Conservation (phyloP, 1,140 invertebrate genomes). For the Drosophila pachea region DNA sequence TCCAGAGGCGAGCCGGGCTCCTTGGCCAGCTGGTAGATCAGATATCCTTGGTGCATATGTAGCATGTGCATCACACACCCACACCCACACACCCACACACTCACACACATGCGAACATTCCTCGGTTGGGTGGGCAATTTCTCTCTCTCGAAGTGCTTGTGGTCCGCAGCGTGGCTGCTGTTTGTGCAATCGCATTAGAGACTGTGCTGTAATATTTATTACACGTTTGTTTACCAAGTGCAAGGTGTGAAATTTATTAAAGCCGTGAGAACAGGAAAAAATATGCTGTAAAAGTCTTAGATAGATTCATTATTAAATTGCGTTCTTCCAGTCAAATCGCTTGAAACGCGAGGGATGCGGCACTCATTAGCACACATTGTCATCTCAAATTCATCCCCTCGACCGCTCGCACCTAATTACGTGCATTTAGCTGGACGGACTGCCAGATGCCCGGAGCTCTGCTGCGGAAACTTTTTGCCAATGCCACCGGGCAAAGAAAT, state of each 20-base stretch:
- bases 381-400: constrained; percentile 3
- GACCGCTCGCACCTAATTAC: background rate
- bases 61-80: constrained; percentile 1
- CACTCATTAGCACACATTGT: constrained; percentile 6
- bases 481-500: constrained; percentile 11
- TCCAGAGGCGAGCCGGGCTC: constrained; percentile 21
- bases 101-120: background rate
- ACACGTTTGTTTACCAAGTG: constrained; percentile 39
- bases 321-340: too few relatives aligned
- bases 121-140: constrained; percentile 43
- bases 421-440: background rate
- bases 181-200: constrained; percentile 66
- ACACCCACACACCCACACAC: background rate
- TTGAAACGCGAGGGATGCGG: background rate
- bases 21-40: constrained; percentile 23
- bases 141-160: constrained; percentile 54
- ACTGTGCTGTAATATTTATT: constrained; percentile 54
- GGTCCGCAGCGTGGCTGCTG: constrained; percentile 51
- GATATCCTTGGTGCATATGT: constrained; percentile 15
- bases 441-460: constrained; percentile 1
- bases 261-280: background rate
- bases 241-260: constrained; percentile 42
- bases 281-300: background rate
- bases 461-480: constrained; percentile 16
- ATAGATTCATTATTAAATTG: background rate